Base-by-base conservation (phyloP, 2,797 vertebrate genomes). In the Lithobates pipiens region DNA sequence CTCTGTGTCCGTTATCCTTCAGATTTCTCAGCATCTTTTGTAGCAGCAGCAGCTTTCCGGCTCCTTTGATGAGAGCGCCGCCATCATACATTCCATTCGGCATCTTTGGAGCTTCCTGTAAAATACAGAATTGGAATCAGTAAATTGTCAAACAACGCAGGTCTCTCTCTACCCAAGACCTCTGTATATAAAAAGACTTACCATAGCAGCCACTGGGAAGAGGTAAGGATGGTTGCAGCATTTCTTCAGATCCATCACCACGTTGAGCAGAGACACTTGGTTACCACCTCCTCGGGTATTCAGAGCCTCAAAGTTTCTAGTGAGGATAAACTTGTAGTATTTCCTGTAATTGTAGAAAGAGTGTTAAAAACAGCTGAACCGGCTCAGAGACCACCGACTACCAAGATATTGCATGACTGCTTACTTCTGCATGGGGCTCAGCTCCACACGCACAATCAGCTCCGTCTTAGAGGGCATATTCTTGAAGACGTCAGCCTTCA, bases 71-170 rank as follows among this genome's bases (percentile, higher is more conserved):
- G 76, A 99, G 95, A 50, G 97, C 94, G 54, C 94, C 95, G 75
- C 98, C 98, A 89, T 99, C 98, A 83, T 99, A 99, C 98, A 99
- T 99, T 89, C 98, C 98, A 86, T 99, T 99, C 70, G 98, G 98
- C 95, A 99, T 98, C 94, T 99, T 99, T 67, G 98, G 96, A 36
- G 98, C 98, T 94, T 99, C 98, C 98, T 99, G 82, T 71, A 7
- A 39, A 63, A 11, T 13, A 71, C 10, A 54, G 1, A 27, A 34
- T n/a, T 21, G 10, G 10, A 63, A 44, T 5, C n/a, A 42, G 2
- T 39, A 32, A 2, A 23, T 8, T 39, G 36, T 39, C 36, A 39
- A 1, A 36, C 16, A 72, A 21, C 9, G 42, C 10, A 44, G 2
- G 42, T 16, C 46, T 50, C 1, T 50, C 46, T 13, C 1, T 3